phyloP scores from a whole-genome alignment of 2,888 invertebrate genomes.

The Mythimna lalbum region DNA sequence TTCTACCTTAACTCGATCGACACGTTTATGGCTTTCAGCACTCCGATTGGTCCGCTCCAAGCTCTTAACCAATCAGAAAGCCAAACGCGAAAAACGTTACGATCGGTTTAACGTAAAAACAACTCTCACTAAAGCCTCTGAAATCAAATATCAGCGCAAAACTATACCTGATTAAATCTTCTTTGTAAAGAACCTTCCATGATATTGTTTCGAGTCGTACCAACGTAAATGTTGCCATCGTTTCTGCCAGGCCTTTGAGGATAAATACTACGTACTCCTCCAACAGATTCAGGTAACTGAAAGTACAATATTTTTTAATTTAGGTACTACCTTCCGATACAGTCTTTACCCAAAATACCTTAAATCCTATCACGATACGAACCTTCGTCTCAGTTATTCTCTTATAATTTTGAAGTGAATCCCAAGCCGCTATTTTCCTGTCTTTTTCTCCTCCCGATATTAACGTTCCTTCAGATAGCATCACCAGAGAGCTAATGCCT shows the following conservation, averaged over 20 bases:
- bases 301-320: too few species aligned
- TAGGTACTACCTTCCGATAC: too few species aligned
- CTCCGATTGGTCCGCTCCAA: too few species aligned
- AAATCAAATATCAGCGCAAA: too few species aligned
- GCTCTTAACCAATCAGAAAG: too few species aligned
- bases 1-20: too few species aligned
- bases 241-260: slow-evolving; percentile 96
- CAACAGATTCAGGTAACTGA: slow-evolving; percentile 96
- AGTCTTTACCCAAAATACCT: too few species aligned
- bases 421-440: slow-evolving; percentile 97
- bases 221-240: slow-evolving; percentile 97
- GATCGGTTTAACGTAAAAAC: too few species aligned
- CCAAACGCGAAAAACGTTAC: too few species aligned
- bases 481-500: slow-evolving; percentile 96
- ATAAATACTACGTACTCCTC: slow-evolving; percentile 97
- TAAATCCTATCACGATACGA: slow-evolving; percentile 1
- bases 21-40: too few species aligned
- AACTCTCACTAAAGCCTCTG: too few species aligned
- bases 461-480: slow-evolving; percentile 97
- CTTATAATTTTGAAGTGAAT: slow-evolving; percentile 96
- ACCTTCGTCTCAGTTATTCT: slow-evolving; percentile 97
- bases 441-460: slow-evolving; percentile 98
- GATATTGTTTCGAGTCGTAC: slow-evolving; percentile 97
- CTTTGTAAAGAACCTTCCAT: slow-evolving; percentile 97
- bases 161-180: slow-evolving; percentile 94